phyloP scores from a whole-genome alignment of 1,140 invertebrate species.

The Sarcophaga peregrina region DNA sequence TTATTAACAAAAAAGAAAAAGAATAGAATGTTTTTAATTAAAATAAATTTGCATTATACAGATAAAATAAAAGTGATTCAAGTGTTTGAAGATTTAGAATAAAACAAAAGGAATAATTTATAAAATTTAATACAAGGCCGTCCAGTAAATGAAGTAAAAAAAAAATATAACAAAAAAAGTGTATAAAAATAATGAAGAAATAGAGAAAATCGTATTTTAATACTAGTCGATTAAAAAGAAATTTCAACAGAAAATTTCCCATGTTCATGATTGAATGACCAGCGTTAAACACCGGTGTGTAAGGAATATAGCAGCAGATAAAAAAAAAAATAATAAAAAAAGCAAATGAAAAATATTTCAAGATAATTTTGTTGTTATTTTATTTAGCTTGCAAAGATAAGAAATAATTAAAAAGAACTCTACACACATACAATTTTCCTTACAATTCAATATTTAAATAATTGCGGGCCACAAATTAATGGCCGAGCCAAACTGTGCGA shows the following conservation, averaged over 20 bases:
- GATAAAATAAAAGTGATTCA: not conserved
- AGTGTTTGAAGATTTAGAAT: not conserved
- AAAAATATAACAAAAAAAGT: not conserved
- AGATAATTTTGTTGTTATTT: too few species aligned
- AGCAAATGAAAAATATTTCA: too few species aligned
- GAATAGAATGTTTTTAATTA: not conserved
- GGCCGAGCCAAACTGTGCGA: too few species aligned
- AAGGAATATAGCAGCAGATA: not conserved
- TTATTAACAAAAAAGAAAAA: not conserved
- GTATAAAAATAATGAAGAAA: not conserved
- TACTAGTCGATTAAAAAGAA: too few species aligned
- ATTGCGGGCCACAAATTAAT: too few species aligned
- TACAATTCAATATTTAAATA: too few species aligned
- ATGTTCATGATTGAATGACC: too few species aligned
- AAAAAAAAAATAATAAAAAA: not conserved
- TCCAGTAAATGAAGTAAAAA: conserved; percentile 4
- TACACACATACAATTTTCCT: too few species aligned
- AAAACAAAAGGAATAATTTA: not conserved
- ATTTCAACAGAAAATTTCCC: too few species aligned
- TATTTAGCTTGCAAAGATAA: too few species aligned
- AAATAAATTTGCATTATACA: conserved; percentile 11
- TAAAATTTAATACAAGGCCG: conserved; percentile 17
- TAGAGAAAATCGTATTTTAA: too few species aligned
- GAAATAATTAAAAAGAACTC: too few species aligned
- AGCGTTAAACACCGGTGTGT: not conserved